Evolutionary conservation across 2,797 vertebrate species (phyloP).

Genomic region (Bryconaethiops microstoma): DNA sequence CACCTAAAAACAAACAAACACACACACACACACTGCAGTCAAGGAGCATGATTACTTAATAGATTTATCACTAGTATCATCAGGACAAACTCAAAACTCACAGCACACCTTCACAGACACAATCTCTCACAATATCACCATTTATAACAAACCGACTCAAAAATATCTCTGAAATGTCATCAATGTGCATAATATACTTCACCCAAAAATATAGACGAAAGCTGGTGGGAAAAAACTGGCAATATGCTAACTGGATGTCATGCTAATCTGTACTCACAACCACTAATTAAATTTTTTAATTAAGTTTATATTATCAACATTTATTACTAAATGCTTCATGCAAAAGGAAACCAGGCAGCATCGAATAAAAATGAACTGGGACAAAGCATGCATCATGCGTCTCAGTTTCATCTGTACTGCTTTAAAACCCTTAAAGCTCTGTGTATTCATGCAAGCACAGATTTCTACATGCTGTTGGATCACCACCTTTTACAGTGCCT

Average conservation of each 20-base stretch:
- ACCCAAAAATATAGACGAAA: not conserved
- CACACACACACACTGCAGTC: not conserved
- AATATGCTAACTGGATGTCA: too few relatives aligned
- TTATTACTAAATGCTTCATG: not conserved
- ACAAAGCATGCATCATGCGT: conserved; percentile 37
- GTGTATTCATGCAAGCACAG: conserved; percentile 15
- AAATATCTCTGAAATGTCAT: not conserved
- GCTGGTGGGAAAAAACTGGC: too few relatives aligned
- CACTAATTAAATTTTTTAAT: not conserved
- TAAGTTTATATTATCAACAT: not conserved
- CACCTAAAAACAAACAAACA: not conserved
- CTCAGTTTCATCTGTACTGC: not conserved
- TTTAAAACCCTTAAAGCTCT: not conserved
- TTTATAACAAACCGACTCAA: not conserved
- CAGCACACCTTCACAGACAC: not conserved
- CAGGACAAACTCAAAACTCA: not conserved
- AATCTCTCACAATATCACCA: not conserved
- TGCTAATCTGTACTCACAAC: too few relatives aligned
- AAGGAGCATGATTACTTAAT: not conserved
- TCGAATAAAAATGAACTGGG: not conserved
- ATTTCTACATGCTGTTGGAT: conserved; percentile 43
- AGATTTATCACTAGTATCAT: not conserved
- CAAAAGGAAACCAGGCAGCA: not conserved
- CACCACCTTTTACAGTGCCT: conserved; percentile 59
- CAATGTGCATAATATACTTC: not conserved